Conservation (phyloP, 2,888 invertebrate species). For the Tenodera sinensis region DNA sequence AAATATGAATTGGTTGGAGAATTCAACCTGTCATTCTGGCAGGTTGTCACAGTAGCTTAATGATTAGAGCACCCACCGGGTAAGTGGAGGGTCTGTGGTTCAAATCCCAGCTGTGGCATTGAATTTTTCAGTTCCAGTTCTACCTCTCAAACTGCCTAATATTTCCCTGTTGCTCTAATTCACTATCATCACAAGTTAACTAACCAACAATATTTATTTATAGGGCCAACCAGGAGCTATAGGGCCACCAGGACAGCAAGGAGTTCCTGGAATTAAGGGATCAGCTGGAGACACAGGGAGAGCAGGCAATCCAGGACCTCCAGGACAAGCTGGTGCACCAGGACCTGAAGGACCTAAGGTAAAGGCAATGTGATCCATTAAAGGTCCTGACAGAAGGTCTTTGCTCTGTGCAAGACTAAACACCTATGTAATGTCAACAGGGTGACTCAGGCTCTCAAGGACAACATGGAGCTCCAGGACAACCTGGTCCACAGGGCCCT, state of each 20-base stretch:
- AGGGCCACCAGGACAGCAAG: constrained; percentile 66
- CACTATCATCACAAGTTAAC: no score
- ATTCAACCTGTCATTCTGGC: no score
- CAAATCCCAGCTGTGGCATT: no score
- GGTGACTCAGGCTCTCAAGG: constrained; percentile 71
- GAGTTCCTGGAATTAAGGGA: constrained; percentile 67
- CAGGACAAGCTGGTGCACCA: constrained; percentile 66
- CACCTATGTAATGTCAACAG: neutral
- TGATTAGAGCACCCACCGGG: no score
- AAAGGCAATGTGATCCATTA: neutral
- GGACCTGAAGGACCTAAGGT: constrained; percentile 67
- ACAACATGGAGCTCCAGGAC: constrained; percentile 64
- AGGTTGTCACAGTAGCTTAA: no score
- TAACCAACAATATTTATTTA: neutral
- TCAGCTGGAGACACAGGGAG: constrained; percentile 65
- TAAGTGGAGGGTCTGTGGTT: no score
- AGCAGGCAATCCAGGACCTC: constrained; percentile 61
- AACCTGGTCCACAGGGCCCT: constrained; percentile 65
- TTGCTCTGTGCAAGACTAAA: neutral
- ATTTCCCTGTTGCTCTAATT: no score
- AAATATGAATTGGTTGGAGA: no score
- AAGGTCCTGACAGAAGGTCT: neutral
- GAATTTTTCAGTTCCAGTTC: no score
- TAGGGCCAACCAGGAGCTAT: constrained; percentile 69
- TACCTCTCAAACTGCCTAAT: no score